phyloP scores from a whole-genome alignment of 2,888 invertebrate genomes.

The Mesorhabditis spiculigera region DNA sequence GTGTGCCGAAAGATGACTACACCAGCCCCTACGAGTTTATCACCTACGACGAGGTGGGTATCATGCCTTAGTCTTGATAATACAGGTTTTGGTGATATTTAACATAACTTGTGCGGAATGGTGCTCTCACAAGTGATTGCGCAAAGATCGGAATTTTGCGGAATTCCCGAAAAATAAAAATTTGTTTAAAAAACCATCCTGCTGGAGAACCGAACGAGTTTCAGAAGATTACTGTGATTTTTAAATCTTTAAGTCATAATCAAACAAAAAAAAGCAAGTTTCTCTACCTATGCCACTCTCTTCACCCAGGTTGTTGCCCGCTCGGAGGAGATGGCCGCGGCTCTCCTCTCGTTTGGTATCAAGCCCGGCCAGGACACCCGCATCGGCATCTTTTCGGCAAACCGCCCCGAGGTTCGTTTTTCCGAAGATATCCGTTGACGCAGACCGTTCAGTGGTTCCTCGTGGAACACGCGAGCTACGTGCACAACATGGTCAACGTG shows the following conservation, averaged over 20 bases:
- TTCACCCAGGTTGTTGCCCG: constrained; percentile 45
- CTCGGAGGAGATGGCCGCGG: constrained; percentile 58
- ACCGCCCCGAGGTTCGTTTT: constrained; percentile 60
- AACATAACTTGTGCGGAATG: no score
- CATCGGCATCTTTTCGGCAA: constrained; percentile 62
- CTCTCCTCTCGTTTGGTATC: constrained; percentile 58
- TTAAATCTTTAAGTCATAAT: no score
- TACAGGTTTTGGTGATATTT: no score
- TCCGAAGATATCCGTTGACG: not conserved
- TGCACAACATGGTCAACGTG: constrained; percentile 88
- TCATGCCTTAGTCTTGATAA: no score
- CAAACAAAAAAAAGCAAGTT: no score
- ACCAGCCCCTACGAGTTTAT: constrained; percentile 51
- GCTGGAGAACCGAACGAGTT: no score
- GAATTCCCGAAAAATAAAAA: no score
- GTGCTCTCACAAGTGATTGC: no score
- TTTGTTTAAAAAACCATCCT: no score
- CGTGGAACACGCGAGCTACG: constrained; percentile 86
- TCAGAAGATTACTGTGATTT: no score
- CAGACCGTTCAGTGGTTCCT: constrained; percentile 73
- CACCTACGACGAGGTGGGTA: constrained; percentile 38
- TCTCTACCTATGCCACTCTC: not conserved
- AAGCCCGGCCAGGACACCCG: constrained; percentile 56
- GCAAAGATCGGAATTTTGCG: no score
- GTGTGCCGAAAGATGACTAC: constrained; percentile 41